A percentile compares a stretch with the other conserved stretches of the same genome.
These are phyloP conservation scores for Phortica okadai DNA, from an alignment of 2,888 invertebrate species.

Conservation along the genomic window DNA sequence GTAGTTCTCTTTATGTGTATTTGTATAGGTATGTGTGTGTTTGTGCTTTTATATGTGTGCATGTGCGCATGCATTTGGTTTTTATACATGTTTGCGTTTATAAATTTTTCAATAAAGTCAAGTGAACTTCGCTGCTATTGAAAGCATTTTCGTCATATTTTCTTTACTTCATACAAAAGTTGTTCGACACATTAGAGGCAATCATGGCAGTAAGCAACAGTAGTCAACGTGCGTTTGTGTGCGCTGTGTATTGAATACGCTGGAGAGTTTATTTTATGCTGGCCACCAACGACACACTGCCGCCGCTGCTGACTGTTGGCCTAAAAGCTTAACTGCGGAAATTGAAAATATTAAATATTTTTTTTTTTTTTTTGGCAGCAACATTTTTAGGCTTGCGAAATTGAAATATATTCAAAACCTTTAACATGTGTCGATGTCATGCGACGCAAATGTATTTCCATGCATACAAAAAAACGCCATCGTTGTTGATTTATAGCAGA, in stretches of 20 bases:
- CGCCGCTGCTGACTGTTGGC: too few species aligned
- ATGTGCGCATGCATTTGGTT: too few species aligned
- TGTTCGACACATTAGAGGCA: not conserved
- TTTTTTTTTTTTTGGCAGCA: not conserved
- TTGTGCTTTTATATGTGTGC: not conserved
- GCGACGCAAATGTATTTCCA: not conserved
- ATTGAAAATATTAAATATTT: not conserved
- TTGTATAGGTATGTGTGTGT: not conserved
- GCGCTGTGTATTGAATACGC: too few species aligned
- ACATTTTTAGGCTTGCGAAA: not conserved
- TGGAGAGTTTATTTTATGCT: too few species aligned
- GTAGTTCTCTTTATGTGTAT: not conserved
- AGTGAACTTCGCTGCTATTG: not conserved
- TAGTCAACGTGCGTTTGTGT: too few species aligned
- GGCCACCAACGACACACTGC: too few species aligned
- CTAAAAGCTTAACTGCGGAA: slow-evolving; percentile 4
- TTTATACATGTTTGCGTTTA: not conserved
- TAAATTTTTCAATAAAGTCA: not conserved
- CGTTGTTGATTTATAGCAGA: slow-evolving; percentile 17
- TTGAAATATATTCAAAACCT: not conserved
- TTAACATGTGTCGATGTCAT: slow-evolving; percentile 10
- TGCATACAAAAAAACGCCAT: not conserved
- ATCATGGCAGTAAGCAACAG: too few species aligned
- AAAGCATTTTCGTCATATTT: not conserved
- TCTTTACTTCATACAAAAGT: not conserved